A percentile compares a stretch with the other conserved stretches of the same genome.
phyloP scores from a whole-genome alignment of 2,888 invertebrate species.

The Phengaris arion region DNA sequence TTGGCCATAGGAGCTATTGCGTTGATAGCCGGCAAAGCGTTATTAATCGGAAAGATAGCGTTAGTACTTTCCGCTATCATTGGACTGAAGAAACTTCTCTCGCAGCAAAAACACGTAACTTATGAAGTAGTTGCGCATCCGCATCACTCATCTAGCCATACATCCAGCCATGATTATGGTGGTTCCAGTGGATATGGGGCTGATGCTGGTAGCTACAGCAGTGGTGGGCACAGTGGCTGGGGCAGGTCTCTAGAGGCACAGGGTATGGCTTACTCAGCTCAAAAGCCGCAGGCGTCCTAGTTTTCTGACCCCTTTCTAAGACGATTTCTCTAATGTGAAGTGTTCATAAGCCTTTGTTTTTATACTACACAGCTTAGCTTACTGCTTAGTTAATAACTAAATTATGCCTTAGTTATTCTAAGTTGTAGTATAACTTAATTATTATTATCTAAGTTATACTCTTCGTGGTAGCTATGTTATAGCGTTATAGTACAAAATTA shows the following conservation, averaged over 20 bases:
- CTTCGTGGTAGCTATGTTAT: no score
- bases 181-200: slow-evolving; percentile 83
- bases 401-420: no score
- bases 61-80: slow-evolving; percentile 90
- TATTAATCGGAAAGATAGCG: slow-evolving; percentile 91
- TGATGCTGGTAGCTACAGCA: slow-evolving; percentile 77
- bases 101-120: slow-evolving; percentile 91
- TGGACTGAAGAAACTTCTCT: slow-evolving; percentile 89
- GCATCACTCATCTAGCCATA: slow-evolving; percentile 85
- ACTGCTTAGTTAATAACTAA: no score
- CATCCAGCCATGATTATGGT: slow-evolving; percentile 83
- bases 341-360: slow-evolving; percentile 53
- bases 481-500: no score
- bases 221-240: slow-evolving; percentile 81
- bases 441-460: no score
- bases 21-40: slow-evolving; percentile 90
- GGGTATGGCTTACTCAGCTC: slow-evolving; percentile 88
- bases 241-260: slow-evolving; percentile 88
- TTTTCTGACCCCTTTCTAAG: slow-evolving; percentile 57
- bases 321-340: slow-evolving; percentile 65
- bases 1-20: slow-evolving; percentile 90
- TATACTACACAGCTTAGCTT: no score
- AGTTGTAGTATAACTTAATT: no score
- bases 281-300: slow-evolving; percentile 75
- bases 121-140: slow-evolving; percentile 93